A percentile compares a stretch with the other conserved stretches of the same genome.
phyloP scores from a whole-genome alignment of 2,888 invertebrate genomes.

The Marronus borbonicus region DNA sequence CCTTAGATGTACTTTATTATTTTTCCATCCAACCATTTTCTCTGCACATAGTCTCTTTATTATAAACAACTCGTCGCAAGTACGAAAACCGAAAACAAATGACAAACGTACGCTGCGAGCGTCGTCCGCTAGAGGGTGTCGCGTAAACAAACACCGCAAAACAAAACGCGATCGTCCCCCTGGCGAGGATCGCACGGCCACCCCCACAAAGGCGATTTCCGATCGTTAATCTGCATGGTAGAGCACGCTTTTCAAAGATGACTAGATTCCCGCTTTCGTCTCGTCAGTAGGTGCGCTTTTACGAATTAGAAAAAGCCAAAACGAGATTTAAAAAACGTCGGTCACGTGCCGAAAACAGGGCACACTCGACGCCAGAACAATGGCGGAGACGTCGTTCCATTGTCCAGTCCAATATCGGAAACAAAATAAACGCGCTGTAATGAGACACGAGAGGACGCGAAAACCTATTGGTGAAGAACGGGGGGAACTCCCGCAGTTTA shows the following conservation, averaged over 20 bases:
- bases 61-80: constrained; percentile 28
- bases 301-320: constrained; percentile 45
- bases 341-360: constrained; percentile 41
- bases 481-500: constrained; percentile 48
- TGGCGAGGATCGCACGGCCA: constrained; percentile 12
- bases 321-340: constrained; percentile 48
- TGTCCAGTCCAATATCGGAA: constrained; percentile 41
- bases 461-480: constrained; percentile 21
- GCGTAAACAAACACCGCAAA: constrained; percentile 50
- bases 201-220: constrained; percentile 25
- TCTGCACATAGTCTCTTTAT: constrained; percentile 7
- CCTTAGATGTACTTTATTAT: constrained; percentile 28
- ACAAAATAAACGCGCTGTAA: constrained; percentile 51
- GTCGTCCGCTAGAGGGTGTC: constrained; percentile 37
- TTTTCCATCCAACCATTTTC: constrained; percentile 27
- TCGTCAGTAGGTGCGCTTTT: constrained; percentile 9
- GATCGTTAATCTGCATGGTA: constrained; percentile 33
- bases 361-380: constrained; percentile 43
- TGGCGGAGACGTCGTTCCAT: constrained; percentile 41
- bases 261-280: not conserved
- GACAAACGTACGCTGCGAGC: constrained; percentile 16
- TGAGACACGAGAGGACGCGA: constrained; percentile 45
- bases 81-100: constrained; percentile 32
- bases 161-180: constrained; percentile 43
- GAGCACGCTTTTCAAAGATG: constrained; percentile 10